Evolutionary conservation across 1,140 invertebrate genomes (phyloP).

Genomic region (Ips nitidus): DNA sequence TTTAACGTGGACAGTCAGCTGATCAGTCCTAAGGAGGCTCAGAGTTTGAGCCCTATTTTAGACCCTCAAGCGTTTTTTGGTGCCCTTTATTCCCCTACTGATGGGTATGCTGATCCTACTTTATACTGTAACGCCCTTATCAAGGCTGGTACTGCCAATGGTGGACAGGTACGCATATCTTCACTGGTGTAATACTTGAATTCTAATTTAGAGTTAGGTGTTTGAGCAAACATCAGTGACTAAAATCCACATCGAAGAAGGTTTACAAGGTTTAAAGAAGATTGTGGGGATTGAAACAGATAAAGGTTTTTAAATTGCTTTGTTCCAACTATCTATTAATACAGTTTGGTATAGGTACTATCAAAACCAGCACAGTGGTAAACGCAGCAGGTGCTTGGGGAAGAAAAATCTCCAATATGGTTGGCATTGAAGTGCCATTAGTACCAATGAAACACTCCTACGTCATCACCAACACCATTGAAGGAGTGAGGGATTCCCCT

Average conservation of each 20-base stretch:
- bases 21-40: conserved; percentile 69
- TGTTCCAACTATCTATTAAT: not conserved
- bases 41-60: conserved; percentile 77
- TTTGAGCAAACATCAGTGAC: conserved; percentile 76
- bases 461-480: conserved; percentile 76
- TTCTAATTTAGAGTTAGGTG: conserved; percentile 56
- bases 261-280: conserved; percentile 59
- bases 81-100: conserved; percentile 76
- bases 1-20: conserved; percentile 76
- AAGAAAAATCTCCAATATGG: conserved; percentile 68
- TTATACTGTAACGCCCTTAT: conserved; percentile 76
- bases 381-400: conserved; percentile 83
- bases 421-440: conserved; percentile 72
- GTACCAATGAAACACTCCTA: conserved; percentile 87
- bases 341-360: conserved; percentile 47
- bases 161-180: conserved; percentile 62
- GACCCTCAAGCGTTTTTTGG: conserved; percentile 72
- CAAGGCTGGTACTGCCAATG: conserved; percentile 67
- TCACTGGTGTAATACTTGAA: not conserved
- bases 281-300: conserved; percentile 75
- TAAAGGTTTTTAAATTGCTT: conserved; percentile 53
- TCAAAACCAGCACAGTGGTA: conserved; percentile 73
- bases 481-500: conserved; percentile 70
- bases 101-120: conserved; percentile 80
- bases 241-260: conserved; percentile 58